Percentiles rank a stretch among this genome's conserved stretches.
Conservation (phyloP, 92 coral and sea anemone genomes). For the Chrysogorgia sp. region DNA sequence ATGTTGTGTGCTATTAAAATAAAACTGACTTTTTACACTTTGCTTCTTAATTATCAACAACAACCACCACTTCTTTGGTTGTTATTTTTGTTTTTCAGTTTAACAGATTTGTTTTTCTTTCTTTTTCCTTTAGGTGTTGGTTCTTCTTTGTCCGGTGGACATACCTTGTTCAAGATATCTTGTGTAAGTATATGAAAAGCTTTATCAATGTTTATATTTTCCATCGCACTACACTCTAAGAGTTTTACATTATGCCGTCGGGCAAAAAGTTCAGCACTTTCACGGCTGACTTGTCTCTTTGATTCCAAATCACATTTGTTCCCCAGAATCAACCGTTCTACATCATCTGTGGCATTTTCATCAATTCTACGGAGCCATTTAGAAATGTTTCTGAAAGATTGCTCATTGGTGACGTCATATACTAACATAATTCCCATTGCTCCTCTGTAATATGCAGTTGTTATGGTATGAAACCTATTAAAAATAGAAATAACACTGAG, state of each 20-base stretch:
- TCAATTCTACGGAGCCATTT: constrained; percentile 96
- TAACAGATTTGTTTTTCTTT: constrained; percentile 74
- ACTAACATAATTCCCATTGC: constrained; percentile 97
- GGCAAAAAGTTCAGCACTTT: constrained; percentile 84
- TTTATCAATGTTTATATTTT: constrained; percentile 79
- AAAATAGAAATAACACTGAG: background rate
- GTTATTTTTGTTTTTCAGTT: constrained; percentile 61
- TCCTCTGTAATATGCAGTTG: constrained; percentile 97
- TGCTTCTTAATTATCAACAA: constrained; percentile 38
- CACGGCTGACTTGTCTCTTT: constrained; percentile 67
- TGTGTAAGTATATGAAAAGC: constrained; percentile 79
- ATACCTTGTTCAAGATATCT: constrained; percentile 88
- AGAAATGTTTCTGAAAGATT: constrained; percentile 79
- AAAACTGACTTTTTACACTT: too few relatives aligned
- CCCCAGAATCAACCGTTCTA: constrained; percentile 82
- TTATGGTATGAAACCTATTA: constrained; percentile 91
- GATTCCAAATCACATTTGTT: constrained; percentile 90
- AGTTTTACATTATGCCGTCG: constrained; percentile 66
- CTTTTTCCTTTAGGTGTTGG: constrained; percentile 67
- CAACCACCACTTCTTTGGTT: constrained; percentile 57
- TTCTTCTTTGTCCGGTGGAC: constrained; percentile 92
- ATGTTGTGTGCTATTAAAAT: too few relatives aligned
- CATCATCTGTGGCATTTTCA: constrained; percentile 97
- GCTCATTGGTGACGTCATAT: constrained; percentile 95
- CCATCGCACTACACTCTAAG: constrained; percentile 90